These are phyloP conservation scores for Clarias batrachus DNA, from an alignment of 2,113 vertebrate genomes.

Conservation along the genomic window DNA sequence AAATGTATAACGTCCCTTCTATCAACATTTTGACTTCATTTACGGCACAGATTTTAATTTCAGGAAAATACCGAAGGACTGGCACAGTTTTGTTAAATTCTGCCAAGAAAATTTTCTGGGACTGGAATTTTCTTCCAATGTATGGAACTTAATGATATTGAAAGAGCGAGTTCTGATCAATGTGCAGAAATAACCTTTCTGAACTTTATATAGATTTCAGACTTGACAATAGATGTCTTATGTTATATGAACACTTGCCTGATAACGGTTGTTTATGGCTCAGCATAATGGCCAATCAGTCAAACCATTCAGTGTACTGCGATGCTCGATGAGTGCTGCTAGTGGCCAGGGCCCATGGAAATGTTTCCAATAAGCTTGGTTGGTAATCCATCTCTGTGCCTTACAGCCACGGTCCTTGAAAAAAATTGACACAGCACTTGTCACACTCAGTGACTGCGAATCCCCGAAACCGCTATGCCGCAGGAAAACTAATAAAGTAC, in stretches of 20 bases:
- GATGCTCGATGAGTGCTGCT: too few relatives aligned
- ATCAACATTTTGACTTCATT: too few relatives aligned
- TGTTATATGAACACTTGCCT: neutral
- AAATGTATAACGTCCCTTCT: too few relatives aligned
- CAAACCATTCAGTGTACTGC: neutral
- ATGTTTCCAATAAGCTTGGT: neutral
- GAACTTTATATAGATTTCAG: too few relatives aligned
- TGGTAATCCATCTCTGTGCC: neutral
- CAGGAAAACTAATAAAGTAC: neutral
- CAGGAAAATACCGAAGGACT: too few relatives aligned
- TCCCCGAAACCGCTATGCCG: neutral
- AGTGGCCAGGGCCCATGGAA: neutral
- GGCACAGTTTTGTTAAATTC: too few relatives aligned
- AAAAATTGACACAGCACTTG: neutral
- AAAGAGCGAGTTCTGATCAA: too few relatives aligned
- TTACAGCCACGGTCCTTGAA: neutral
- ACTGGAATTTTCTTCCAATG: too few relatives aligned
- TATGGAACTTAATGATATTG: too few relatives aligned
- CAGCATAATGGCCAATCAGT: neutral
- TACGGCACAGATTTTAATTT: too few relatives aligned
- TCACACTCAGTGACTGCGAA: neutral
- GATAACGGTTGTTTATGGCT: neutral
- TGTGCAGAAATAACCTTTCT: too few relatives aligned
- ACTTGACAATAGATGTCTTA: neutral
- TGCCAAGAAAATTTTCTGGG: too few relatives aligned